A percentile compares a stretch with the other conserved stretches of the same genome.
phyloP scores from a whole-genome alignment of 2,113 vertebrate species.

The Paralichthys olivaceus region DNA sequence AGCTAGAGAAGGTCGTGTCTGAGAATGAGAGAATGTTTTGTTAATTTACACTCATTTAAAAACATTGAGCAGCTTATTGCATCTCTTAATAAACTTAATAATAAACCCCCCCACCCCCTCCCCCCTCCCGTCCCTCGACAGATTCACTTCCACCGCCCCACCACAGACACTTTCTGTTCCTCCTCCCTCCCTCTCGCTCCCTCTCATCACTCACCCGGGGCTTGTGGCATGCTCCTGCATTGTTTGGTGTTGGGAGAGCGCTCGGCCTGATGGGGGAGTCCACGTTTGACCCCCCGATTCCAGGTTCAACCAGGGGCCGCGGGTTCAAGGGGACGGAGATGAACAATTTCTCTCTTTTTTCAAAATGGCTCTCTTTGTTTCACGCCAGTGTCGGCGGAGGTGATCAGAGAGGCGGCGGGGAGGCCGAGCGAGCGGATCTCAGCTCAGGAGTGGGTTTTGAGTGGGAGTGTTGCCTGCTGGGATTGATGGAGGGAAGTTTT shows the following conservation, averaged over 20 bases:
- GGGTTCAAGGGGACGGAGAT: conserved; percentile 74
- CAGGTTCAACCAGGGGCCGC: conserved; percentile 78
- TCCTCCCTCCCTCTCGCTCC: conserved; percentile 23
- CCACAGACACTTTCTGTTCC: conserved; percentile 42
- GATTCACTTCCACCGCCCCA: conserved; percentile 26
- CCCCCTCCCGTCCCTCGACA: background rate
- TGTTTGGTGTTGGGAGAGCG: conserved; percentile 59
- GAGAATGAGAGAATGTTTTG: no score
- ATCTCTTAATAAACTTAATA: no score
- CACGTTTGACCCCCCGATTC: conserved; percentile 66
- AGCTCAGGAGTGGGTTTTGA: conserved; percentile 16
- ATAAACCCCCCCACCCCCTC: background rate
- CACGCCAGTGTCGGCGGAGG: conserved; percentile 53
- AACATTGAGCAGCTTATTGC: no score
- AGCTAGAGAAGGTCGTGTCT: no score
- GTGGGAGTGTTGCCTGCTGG: background rate
- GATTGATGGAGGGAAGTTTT: conserved; percentile 14
- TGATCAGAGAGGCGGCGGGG: conserved; percentile 55
- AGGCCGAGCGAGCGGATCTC: conserved; percentile 16
- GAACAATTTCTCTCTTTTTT: conserved; percentile 72
- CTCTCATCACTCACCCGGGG: conserved; percentile 70
- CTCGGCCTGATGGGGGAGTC: conserved; percentile 60
- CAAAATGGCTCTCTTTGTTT: conserved; percentile 48
- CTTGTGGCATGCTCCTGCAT: conserved; percentile 71
- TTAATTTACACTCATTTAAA: no score